Percentiles rank a stretch among this genome's conserved stretches.
These are phyloP conservation scores for Eueremaeus valkanovi DNA, from an alignment of 2,888 invertebrate genomes.

Conservation along the genomic window DNA sequence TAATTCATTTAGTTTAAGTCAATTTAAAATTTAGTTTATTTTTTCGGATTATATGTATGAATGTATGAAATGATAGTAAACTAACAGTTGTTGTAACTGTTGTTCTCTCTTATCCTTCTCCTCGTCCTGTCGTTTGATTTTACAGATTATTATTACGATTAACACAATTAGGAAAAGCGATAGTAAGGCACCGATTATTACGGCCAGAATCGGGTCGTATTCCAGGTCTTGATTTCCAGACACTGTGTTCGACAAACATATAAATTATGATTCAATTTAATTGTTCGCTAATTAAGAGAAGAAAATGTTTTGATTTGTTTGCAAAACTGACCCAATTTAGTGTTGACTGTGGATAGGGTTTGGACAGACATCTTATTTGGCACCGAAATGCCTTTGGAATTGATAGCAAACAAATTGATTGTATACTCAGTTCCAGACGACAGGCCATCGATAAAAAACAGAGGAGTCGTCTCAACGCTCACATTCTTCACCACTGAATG, in stretches of 20 bases:
- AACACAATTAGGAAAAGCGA: constrained; percentile 16
- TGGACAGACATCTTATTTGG: background rate
- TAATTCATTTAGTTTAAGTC: too few relatives aligned
- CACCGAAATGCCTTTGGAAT: constrained; percentile 28
- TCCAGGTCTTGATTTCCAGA: constrained; percentile 39
- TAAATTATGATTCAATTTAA: background rate
- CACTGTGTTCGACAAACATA: constrained; percentile 12
- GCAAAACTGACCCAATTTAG: constrained; percentile 30
- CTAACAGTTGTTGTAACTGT: constrained; percentile 34
- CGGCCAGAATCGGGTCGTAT: constrained; percentile 32
- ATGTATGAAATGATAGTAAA: background rate
- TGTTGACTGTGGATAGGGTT: constrained; percentile 37
- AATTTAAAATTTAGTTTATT: too few relatives aligned
- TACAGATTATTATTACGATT: constrained; percentile 36
- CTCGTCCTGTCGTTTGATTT: constrained; percentile 39
- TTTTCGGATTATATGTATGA: too few relatives aligned
- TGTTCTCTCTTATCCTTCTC: constrained; percentile 31
- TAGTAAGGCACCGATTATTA: constrained; percentile 37
- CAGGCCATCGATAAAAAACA: constrained; percentile 26
- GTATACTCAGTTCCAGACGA: constrained; percentile 31
- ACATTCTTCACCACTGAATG: constrained; percentile 7
- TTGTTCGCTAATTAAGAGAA: background rate
- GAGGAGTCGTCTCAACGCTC: constrained; percentile 6
- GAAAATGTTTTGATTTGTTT: background rate
- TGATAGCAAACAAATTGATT: constrained; percentile 33